Evolutionary conservation across 2,888 invertebrate species (phyloP).

Genomic region (Machimus rusticus): DNA sequence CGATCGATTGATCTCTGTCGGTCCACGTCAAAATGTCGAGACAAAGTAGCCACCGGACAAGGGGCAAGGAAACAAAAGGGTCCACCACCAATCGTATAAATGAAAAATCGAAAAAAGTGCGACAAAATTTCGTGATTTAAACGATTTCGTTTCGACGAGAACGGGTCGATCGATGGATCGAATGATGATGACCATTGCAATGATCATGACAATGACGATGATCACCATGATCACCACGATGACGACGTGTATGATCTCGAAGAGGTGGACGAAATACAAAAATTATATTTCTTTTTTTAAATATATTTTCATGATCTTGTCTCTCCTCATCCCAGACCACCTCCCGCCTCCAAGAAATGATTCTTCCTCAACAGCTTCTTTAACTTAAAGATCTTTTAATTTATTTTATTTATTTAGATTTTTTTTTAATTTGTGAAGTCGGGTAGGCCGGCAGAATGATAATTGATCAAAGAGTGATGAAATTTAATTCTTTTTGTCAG

Average conservation of each 20-base stretch:
- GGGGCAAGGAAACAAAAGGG: neutral
- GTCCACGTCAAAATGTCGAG: neutral
- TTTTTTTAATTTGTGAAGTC: neutral
- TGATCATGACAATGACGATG: neutral
- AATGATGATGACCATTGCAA: neutral
- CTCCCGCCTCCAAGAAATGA: neutral
- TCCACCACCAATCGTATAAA: neutral
- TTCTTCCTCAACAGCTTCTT: neutral
- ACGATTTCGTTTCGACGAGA: neutral
- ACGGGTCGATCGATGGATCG: neutral
- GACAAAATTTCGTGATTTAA: conserved; percentile 21
- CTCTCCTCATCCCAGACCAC: neutral
- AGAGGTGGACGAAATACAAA: neutral
- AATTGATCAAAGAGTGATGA: conserved; percentile 35
- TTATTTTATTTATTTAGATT: neutral
- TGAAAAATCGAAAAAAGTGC: neutral
- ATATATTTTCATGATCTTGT: too few species aligned
- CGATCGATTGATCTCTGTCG: neutral
- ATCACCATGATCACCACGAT: neutral
- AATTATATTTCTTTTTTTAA: too few species aligned
- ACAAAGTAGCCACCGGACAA: neutral
- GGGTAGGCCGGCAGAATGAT: neutral
- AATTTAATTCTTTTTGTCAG: conserved; percentile 35
- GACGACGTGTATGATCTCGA: neutral
- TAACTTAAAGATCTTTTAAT: neutral